Evolutionary conservation across 2,797 vertebrate species (phyloP).

Genomic region (Chrosomus eos): DNA sequence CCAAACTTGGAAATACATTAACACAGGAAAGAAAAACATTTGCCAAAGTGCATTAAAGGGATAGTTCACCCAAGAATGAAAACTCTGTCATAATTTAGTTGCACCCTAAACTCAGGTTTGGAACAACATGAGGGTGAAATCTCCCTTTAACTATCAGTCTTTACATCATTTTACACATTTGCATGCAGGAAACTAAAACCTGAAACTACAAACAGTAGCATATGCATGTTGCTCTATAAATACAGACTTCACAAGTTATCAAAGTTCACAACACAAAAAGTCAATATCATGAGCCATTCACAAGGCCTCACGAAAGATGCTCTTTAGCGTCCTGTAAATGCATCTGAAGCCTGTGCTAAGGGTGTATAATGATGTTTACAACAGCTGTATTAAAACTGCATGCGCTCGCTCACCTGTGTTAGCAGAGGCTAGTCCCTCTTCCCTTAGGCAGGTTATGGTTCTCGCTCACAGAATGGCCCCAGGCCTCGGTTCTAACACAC

Average conservation of each 20-base stretch:
- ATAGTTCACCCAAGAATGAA: not conserved
- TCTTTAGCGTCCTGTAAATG: slow-evolving; percentile 21
- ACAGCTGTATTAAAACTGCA: slow-evolving; percentile 51
- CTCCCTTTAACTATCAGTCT: not conserved
- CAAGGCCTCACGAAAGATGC: slow-evolving; percentile 8
- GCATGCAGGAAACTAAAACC: not conserved
- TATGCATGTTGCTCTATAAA: not conserved
- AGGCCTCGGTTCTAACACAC: slow-evolving; percentile 61
- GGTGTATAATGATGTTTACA: slow-evolving; percentile 54
- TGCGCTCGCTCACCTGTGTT: slow-evolving; percentile 55
- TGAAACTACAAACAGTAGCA: not conserved
- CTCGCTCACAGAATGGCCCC: slow-evolving; percentile 63
- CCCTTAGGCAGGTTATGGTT: slow-evolving; percentile 62
- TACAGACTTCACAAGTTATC: not conserved
- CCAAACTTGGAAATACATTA: not conserved
- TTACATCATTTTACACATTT: not conserved
- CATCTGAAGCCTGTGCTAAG: slow-evolving; percentile 39
- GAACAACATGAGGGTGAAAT: not conserved
- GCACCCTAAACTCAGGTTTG: not conserved
- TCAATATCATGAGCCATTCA: not conserved
- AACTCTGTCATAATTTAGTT: not conserved
- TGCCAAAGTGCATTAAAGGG: not conserved
- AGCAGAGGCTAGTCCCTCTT: slow-evolving; percentile 53
- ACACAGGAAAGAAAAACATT: not conserved
- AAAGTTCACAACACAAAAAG: not conserved